Evolutionary conservation across 1,140 invertebrate genomes (phyloP).

Genomic region (Papilio helenus): DNA sequence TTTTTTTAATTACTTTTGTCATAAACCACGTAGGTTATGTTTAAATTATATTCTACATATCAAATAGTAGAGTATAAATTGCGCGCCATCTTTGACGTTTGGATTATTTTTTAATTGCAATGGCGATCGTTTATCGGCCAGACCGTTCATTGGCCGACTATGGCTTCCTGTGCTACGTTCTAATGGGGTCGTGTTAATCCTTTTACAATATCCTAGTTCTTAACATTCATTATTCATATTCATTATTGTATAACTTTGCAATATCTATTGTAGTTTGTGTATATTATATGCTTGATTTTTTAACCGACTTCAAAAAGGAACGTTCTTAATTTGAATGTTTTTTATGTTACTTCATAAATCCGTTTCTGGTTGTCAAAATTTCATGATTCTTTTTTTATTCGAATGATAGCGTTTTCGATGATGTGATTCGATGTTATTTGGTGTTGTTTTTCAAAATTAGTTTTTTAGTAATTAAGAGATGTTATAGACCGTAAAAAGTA

Average conservation of each 20-base stretch:
- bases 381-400: no score
- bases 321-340: no score
- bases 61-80: not conserved
- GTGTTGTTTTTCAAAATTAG: no score
- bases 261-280: not conserved
- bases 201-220: conserved; percentile 30
- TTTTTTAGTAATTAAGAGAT: no score
- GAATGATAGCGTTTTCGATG: no score
- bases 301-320: no score
- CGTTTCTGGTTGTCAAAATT: no score
- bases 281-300: no score
- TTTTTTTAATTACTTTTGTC: not conserved
- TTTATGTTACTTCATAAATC: no score
- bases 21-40: not conserved
- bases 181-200: conserved; percentile 33
- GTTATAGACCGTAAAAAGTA: no score
- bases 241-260: not conserved
- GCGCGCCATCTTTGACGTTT: conserved; percentile 30
- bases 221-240: not conserved
- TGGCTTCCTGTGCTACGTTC: conserved; percentile 20
- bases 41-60: no score
- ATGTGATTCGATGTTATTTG: no score
- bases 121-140: conserved; percentile 33
- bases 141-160: conserved; percentile 27
- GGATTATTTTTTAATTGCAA: conserved; percentile 36